Conservation (phyloP, 2,797 vertebrate species). For the Falco cherrug region DNA sequence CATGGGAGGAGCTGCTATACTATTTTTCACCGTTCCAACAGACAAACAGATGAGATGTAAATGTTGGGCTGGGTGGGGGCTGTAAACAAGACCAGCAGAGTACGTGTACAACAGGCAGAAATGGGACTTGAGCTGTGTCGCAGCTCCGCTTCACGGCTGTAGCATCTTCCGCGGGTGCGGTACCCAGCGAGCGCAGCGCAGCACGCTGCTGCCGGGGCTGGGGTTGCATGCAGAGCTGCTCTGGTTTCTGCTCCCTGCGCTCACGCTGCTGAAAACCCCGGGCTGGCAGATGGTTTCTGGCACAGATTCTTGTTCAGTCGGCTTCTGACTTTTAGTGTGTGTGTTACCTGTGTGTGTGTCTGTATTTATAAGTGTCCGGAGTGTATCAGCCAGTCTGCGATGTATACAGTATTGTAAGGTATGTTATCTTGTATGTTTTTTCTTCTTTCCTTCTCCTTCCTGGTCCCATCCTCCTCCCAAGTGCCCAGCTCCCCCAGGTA, state of each 20-base stretch:
- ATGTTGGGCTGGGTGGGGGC: background rate
- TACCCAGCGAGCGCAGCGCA: background rate
- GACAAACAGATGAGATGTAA: background rate
- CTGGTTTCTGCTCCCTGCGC: background rate
- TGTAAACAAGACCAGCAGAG: background rate
- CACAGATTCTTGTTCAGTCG: background rate
- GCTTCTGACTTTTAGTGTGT: background rate
- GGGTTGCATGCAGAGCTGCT: background rate
- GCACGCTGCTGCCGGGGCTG: background rate
- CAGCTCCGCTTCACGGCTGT: background rate
- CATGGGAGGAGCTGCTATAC: background rate
- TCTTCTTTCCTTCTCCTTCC: conserved; percentile 37
- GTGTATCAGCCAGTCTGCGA: background rate
- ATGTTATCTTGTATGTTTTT: background rate
- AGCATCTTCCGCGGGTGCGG: background rate
- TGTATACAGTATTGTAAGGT: background rate
- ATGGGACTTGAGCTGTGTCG: background rate
- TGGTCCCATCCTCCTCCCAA: conserved; percentile 73
- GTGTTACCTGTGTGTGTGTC: background rate
- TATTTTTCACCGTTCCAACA: background rate
- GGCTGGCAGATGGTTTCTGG: background rate
- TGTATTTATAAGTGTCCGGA: rapidly evolving
- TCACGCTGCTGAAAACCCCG: background rate
- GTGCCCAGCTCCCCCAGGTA: conserved; percentile 90
- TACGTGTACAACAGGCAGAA: too few relatives aligned